A percentile compares a stretch with the other conserved stretches of the same genome.
Conservation (phyloP, 2,113 vertebrate species). For the Otocyon megalotis region DNA sequence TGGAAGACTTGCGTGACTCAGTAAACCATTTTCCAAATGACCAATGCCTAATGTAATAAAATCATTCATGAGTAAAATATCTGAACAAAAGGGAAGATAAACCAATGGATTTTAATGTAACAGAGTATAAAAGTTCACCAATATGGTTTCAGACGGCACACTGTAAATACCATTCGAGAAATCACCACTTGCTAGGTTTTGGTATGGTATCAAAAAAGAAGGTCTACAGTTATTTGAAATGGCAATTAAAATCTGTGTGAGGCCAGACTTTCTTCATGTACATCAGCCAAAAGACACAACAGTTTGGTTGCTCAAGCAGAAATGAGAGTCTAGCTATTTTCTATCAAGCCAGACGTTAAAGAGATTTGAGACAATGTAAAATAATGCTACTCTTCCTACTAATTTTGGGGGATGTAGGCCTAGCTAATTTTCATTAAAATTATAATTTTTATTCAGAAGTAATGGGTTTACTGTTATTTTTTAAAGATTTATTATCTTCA, state of each 20-base stretch:
- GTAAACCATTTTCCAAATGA: slow-evolving; percentile 41
- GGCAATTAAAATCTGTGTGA: slow-evolving; percentile 20
- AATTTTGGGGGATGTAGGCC: not conserved
- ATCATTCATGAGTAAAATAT: slow-evolving; percentile 14
- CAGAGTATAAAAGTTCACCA: slow-evolving; percentile 35
- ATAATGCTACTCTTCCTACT: not conserved
- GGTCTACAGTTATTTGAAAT: slow-evolving; percentile 21
- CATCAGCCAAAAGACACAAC: not conserved
- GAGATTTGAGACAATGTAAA: slow-evolving; percentile 14
- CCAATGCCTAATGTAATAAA: not conserved
- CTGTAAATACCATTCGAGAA: not conserved
- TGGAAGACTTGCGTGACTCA: slow-evolving; percentile 36
- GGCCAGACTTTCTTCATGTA: not conserved
- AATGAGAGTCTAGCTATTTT: not conserved
- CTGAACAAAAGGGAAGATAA: not conserved
- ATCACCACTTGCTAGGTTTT: slow-evolving; percentile 3
- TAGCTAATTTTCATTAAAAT: slow-evolving; percentile 38
- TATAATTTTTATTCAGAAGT: not conserved
- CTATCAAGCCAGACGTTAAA: not conserved
- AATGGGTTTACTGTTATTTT: not conserved
- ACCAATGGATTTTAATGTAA: slow-evolving; percentile 36
- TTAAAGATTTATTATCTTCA: not conserved
- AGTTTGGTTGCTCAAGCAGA: not conserved
- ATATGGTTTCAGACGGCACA: slow-evolving; percentile 1
- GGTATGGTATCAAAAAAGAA: not conserved